These are phyloP conservation scores for Tanypteryx hageni DNA, from an alignment of 2,888 invertebrate genomes.

Conservation along the genomic window DNA sequence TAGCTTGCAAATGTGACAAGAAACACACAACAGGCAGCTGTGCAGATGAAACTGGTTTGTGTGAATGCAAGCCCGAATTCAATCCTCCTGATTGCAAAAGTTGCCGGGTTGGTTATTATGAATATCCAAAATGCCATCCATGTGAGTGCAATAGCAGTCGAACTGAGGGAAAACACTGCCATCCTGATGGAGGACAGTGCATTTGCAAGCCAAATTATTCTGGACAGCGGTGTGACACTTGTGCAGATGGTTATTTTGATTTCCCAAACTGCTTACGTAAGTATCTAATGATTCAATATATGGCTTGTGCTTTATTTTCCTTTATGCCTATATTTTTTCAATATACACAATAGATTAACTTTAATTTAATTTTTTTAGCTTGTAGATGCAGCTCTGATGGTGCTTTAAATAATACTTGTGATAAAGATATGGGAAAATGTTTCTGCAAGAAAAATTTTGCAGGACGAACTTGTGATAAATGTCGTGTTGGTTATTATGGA, in stretches of 20 bases:
- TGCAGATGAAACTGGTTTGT: slow-evolving; percentile 91
- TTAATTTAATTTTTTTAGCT: slow-evolving; percentile 76
- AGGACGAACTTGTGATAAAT: slow-evolving; percentile 92
- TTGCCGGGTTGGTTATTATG: slow-evolving; percentile 94
- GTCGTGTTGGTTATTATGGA: slow-evolving; percentile 89
- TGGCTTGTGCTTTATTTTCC: too few species aligned
- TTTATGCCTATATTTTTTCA: background rate
- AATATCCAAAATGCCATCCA: slow-evolving; percentile 92
- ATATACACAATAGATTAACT: background rate
- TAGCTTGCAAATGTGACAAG: slow-evolving; percentile 92
- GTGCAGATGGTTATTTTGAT: slow-evolving; percentile 91
- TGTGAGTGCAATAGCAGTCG: slow-evolving; percentile 96
- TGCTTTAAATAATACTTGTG: slow-evolving; percentile 85
- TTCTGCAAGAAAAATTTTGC: slow-evolving; percentile 93
- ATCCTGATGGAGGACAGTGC: slow-evolving; percentile 89
- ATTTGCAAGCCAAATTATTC: slow-evolving; percentile 93
- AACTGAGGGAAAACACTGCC: slow-evolving; percentile 90
- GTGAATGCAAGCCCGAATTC: slow-evolving; percentile 91
- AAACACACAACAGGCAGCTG: slow-evolving; percentile 95
- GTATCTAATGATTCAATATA: slow-evolving; percentile 70
- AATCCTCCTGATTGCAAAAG: slow-evolving; percentile 88
- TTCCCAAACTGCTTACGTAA: slow-evolving; percentile 89
- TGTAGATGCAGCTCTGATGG: slow-evolving; percentile 91
- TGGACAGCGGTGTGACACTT: slow-evolving; percentile 91
- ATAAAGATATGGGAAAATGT: slow-evolving; percentile 89